Percentiles rank a stretch among this genome's conserved stretches.
Evolutionary conservation across 2,113 vertebrate genomes (phyloP).

Genomic region (Catharus bicknelli): DNA sequence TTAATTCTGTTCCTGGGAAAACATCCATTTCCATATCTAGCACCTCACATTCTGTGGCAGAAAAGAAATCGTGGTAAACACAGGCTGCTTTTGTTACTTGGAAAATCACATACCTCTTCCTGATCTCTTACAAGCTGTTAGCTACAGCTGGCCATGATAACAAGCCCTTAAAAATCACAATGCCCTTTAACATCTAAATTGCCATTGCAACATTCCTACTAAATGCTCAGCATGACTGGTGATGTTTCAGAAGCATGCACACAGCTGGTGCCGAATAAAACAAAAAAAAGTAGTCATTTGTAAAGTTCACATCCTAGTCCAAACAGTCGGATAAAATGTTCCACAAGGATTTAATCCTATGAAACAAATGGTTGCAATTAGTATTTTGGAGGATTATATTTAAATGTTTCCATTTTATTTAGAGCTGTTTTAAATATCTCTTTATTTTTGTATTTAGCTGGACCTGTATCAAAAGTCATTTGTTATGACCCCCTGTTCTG

Average conservation of each 20-base stretch:
- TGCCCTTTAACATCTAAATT: slow-evolving; percentile 59
- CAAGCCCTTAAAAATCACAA: slow-evolving; percentile 51
- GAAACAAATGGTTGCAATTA: slow-evolving; percentile 56
- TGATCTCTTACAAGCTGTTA: slow-evolving; percentile 55
- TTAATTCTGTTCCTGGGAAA: slow-evolving; percentile 9
- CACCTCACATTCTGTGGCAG: neutral
- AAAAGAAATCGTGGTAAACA: slow-evolving; percentile 3
- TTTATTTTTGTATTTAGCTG: slow-evolving; percentile 21
- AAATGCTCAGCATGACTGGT: slow-evolving; percentile 47
- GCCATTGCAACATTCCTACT: slow-evolving; percentile 43
- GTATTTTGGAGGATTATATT: slow-evolving; percentile 7
- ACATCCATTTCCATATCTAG: neutral
- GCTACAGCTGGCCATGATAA: slow-evolving; percentile 56
- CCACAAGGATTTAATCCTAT: slow-evolving; percentile 31
- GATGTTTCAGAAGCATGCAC: slow-evolving; percentile 57
- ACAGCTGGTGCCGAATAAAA: slow-evolving; percentile 43
- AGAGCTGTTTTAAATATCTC: slow-evolving; percentile 3
- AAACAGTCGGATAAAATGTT: neutral
- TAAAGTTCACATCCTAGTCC: slow-evolving; percentile 12
- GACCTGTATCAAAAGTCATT: slow-evolving; percentile 35
- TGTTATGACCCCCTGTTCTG: neutral
- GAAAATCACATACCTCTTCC: slow-evolving; percentile 47
- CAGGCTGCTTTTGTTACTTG: slow-evolving; percentile 30
- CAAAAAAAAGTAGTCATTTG: slow-evolving; percentile 15
- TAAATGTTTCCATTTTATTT: slow-evolving; percentile 42